Conservation (phyloP, 1,140 invertebrate genomes). For the Chrysoperla carnea region DNA sequence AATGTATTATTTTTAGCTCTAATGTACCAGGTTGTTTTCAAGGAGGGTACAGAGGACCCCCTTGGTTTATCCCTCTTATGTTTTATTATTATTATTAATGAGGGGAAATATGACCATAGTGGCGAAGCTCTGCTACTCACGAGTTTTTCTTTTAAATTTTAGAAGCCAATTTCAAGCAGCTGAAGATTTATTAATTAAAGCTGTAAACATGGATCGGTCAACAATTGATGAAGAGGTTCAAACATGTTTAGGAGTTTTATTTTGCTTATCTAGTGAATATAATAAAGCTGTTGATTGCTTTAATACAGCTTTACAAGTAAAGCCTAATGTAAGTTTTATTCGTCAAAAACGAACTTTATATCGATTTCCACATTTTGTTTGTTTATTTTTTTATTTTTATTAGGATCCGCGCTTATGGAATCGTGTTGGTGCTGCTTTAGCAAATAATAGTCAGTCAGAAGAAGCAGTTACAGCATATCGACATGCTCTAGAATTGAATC, state of each 20-base stretch:
- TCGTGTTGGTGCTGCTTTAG: conserved; percentile 87
- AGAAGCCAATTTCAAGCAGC: no score
- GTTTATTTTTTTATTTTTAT: conserved; percentile 8
- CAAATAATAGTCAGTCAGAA: conserved; percentile 86
- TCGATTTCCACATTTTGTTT: neutral
- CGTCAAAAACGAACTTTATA: conserved; percentile 1
- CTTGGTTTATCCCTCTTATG: no score
- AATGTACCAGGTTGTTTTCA: no score
- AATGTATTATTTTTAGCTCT: no score
- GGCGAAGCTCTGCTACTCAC: no score
- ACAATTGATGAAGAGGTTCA: conserved; percentile 88
- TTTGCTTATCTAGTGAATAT: conserved; percentile 86
- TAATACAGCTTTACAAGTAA: conserved; percentile 65
- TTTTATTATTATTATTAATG: no score
- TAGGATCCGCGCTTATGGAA: conserved; percentile 94
- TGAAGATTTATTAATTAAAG: conserved; percentile 63
- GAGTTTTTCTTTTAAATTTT: no score
- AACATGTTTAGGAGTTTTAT: conserved; percentile 86
- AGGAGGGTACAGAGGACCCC: no score
- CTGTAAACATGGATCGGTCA: conserved; percentile 59
- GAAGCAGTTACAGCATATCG: conserved; percentile 94
- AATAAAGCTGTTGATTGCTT: conserved; percentile 96
- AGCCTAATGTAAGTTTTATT: conserved; percentile 43
- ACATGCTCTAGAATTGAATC: conserved; percentile 74
- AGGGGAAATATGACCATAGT: no score